Evolutionary conservation across 2,113 vertebrate genomes (phyloP), one percentile per base, ranked within the genome.

Genomic region (Neopipo cinnamomea): DNA sequence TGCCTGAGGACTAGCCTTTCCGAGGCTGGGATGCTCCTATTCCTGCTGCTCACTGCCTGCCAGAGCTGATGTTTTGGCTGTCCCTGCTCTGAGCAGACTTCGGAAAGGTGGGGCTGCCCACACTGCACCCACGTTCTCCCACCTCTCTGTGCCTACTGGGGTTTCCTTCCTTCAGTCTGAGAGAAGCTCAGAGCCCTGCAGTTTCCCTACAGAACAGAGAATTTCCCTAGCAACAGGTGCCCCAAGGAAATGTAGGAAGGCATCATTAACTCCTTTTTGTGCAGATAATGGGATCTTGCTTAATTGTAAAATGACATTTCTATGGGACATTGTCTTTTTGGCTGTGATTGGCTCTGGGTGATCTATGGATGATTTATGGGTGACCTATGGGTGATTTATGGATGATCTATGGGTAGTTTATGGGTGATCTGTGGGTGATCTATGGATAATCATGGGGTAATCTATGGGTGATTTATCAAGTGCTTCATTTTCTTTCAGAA

Each of bases 21-120:
- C 1, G 1, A 7, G 11, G 50, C 55, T 33, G 71, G 23, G n/a
- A 15, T 0, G 0, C 14, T 37, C 8, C 19, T 17, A 0, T 56
- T 37, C 18, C 33, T 58, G 28, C 7, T 35, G 42, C 53, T 84
- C 59, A 19, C 55, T 31, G 0, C 14, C 59, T 46, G 13, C 8
- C 1, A 5, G 37, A 56, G 24, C 22, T n/a, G 28, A 7, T 30
- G 14, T 68, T 59, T 53, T 31, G 25, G 30, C 78, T 35, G 50
- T 37, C 42, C 35, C 37, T 7, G 19, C 59, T 55, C 33, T 75
- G 35, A 70, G 56, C 13, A 35, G 42, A 6, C 1, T n/a, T 70
- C 52, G 55, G 18, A 9, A 74, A 49, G 23, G 2, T 17, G 59
- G 35, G 41, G 59, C 27, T 63, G 12, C 42, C 8, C 58, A n/a